Conservation (phyloP, 1,140 invertebrate species). For the Nephotettix cincticeps region DNA sequence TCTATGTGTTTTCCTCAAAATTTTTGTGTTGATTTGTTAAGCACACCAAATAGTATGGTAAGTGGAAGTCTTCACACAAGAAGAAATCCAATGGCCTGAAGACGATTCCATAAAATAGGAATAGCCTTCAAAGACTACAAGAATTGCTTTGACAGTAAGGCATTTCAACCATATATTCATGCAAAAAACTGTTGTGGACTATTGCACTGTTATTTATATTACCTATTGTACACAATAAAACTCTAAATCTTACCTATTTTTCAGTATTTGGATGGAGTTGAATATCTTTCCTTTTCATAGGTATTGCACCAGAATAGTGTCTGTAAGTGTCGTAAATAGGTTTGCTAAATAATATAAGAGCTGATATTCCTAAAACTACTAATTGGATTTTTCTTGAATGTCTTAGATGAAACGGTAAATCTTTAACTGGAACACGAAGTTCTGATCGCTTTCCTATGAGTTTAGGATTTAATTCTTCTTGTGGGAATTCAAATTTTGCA, state of each 20-base stretch:
- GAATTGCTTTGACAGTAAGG: no score
- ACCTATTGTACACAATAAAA: background rate
- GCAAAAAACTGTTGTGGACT: background rate
- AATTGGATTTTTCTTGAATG: background rate
- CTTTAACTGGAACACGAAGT: background rate
- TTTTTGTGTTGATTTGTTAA: no score
- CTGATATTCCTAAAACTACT: background rate
- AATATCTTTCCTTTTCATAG: background rate
- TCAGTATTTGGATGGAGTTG: background rate
- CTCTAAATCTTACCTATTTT: background rate
- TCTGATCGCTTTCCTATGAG: background rate
- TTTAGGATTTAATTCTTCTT: background rate
- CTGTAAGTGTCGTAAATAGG: background rate
- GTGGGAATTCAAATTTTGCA: background rate
- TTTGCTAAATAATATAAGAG: background rate
- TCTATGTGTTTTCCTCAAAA: no score
- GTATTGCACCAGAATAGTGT: background rate
- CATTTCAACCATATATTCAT: background rate
- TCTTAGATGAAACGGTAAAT: background rate
- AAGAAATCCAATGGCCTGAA: no score
- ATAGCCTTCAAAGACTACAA: constrained; percentile 6
- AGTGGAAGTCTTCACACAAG: background rate
- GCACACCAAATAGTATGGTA: no score
- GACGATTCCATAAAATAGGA: background rate
- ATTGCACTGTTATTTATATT: background rate